Evolutionary conservation across 2,797 vertebrate genomes (phyloP), one percentile per base, ranked within the genome.

Genomic region (Sebastiscus tertius): DNA sequence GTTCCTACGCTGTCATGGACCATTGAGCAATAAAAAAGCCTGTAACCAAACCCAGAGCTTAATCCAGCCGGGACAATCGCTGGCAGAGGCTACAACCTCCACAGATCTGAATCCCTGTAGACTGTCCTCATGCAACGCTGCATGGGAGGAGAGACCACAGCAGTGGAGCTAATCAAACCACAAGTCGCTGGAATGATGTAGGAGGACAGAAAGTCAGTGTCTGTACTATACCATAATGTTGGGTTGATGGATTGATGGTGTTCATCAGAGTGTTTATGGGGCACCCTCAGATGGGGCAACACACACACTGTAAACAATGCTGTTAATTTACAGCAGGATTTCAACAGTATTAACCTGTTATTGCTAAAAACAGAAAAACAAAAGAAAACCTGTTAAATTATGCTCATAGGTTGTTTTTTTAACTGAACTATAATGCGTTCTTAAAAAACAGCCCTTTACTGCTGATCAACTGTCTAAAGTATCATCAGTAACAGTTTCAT

Each of bases 1-100:
- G 54, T 87, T 87, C 87, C 77, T 76, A 34, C 66, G 55, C 83
- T 85, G 80, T 88, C 83, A 82, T 71, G 78, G 81, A 76, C 89
- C 77, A 80, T 49, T 58, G 80, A 80, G 90, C 91, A 91, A 93
- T 93, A 93, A 52, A 94, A 94, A 94, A 85, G 60, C 24, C 56
- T 90, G 95, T 91, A 95, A 95, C 93, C 71, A 59, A 91, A 95
- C 80, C 92, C 91, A 88, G 61, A 67, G 62, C 59, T 80, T 94
- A 94, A 95, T 95, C 94, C 93, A 66, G 62, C 79, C 31, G 56
- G 91, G 90, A 92, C 89, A 93, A 92, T 93, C 75, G 87, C 88
- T 92, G 89, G 90, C 92, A 90, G 73, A 52, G 67, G 56, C 86
- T 72, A 59, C 62, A 72, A 70, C 75, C 79, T 80, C 80, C 68